phyloP scores from a whole-genome alignment of 2,113 vertebrate genomes.

The Barnardius zonarius region DNA sequence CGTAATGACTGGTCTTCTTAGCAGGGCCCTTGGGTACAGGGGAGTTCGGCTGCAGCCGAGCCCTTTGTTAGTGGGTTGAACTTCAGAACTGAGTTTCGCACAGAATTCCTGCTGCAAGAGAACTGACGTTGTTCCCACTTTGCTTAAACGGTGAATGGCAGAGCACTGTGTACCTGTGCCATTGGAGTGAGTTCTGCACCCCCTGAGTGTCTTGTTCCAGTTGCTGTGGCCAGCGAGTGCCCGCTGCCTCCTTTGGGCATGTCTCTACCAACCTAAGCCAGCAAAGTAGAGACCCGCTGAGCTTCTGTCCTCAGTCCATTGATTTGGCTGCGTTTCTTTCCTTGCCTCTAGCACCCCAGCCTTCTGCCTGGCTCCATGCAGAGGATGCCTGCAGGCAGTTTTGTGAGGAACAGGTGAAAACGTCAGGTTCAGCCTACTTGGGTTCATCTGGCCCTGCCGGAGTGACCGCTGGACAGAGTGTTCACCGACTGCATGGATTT shows the following conservation, averaged over 20 bases:
- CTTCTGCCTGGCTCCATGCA: not conserved
- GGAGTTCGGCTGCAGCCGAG: not conserved
- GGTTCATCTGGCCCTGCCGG: not conserved
- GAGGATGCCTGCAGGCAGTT: not conserved
- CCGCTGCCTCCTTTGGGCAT: not conserved
- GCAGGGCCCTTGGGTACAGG: not conserved
- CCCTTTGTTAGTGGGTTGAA: not conserved
- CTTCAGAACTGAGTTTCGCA: not conserved
- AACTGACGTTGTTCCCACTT: not conserved
- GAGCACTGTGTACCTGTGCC: not conserved
- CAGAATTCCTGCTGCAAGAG: not conserved
- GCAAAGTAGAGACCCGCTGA: not conserved
- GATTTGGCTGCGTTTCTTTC: not conserved
- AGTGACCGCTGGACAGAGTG: not conserved
- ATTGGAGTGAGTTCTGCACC: not conserved
- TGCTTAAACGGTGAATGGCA: not conserved
- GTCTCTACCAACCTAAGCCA: not conserved
- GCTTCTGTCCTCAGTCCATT: not conserved
- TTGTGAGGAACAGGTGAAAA: not conserved
- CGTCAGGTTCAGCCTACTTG: fast-evolving
- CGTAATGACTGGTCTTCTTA: not conserved
- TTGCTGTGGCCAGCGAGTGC: not conserved
- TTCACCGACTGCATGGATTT: not conserved
- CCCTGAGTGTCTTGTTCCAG: not conserved
- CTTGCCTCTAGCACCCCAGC: not conserved